Conservation (phyloP, 1,140 invertebrate species). For the Drosophila triauraria region DNA sequence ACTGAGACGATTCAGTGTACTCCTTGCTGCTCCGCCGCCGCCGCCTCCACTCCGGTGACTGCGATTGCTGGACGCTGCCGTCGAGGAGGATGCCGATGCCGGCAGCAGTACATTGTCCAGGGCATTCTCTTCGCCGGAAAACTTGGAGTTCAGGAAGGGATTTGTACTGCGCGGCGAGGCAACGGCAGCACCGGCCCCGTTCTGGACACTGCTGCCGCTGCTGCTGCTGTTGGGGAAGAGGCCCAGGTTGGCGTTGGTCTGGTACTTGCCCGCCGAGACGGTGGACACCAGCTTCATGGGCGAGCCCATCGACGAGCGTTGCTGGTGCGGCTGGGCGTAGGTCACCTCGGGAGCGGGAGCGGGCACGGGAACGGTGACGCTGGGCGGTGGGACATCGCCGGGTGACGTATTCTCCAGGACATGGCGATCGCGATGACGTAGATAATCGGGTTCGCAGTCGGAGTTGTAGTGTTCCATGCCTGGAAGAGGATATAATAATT, state of each 20-base stretch:
- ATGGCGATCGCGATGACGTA: constrained; percentile 85
- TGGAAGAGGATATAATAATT: constrained; percentile 50
- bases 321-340: constrained; percentile 71
- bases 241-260: constrained; percentile 73
- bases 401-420: constrained; percentile 59
- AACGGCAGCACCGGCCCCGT: constrained; percentile 8
- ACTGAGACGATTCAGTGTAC: constrained; percentile 78
- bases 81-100: constrained; percentile 69
- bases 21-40: constrained; percentile 34
- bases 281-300: constrained; percentile 60
- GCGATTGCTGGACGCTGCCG: constrained; percentile 66
- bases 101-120: constrained; percentile 44
- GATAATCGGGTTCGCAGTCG: constrained; percentile 86
- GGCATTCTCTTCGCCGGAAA: constrained; percentile 53
- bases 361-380: constrained; percentile 36
- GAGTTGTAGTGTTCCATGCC: constrained; percentile 87
- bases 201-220: constrained; percentile 58
- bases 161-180: constrained; percentile 74
- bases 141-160: constrained; percentile 78
- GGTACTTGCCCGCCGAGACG: constrained; percentile 65
- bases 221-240: constrained; percentile 67
- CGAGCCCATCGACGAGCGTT: constrained; percentile 85
- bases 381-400: constrained; percentile 72
- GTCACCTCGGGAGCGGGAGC: constrained; percentile 51
- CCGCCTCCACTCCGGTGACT: constrained; percentile 48